phyloP scores from a whole-genome alignment of 2,797 vertebrate genomes.

The Gila robusta region DNA sequence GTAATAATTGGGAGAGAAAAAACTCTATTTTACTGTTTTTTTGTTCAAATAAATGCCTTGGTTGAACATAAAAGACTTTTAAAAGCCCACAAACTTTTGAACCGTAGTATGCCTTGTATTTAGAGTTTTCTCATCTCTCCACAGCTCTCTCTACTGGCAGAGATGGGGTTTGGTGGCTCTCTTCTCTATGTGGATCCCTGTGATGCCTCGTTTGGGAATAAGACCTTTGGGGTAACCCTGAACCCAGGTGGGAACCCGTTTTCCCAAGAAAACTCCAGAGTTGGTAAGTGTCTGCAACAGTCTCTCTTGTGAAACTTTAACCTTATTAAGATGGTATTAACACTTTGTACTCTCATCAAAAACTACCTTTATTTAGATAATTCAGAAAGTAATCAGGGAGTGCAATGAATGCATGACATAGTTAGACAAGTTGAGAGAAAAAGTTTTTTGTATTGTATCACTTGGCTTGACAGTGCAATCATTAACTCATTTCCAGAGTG shows the following conservation, averaged over 20 bases:
- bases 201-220: slow-evolving; percentile 80
- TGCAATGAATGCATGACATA: slow-evolving; percentile 18
- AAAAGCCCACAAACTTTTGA: not conserved
- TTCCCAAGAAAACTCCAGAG: slow-evolving; percentile 79
- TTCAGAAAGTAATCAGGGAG: slow-evolving; percentile 26
- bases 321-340: not conserved
- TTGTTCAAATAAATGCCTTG: not conserved
- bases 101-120: not conserved
- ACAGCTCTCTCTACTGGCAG: slow-evolving; percentile 86
- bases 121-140: slow-evolving; percentile 33
- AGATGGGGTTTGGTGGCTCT: slow-evolving; percentile 87
- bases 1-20: too few species aligned
- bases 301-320: not conserved
- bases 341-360: slow-evolving; percentile 9
- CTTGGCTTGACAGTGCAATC: slow-evolving; percentile 9
- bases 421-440: slow-evolving; percentile 38
- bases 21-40: not conserved
- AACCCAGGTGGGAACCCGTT: slow-evolving; percentile 89
- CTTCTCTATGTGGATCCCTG: slow-evolving; percentile 92
- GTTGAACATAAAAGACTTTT: not conserved
- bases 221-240: slow-evolving; percentile 88
- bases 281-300: slow-evolving; percentile 79
- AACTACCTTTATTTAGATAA: slow-evolving; percentile 20
- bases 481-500: slow-evolving; percentile 20
- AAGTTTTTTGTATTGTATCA: slow-evolving; percentile 25